These are phyloP conservation scores for Eulithis prunata DNA, from an alignment of 2,888 invertebrate species.

Conservation along the genomic window DNA sequence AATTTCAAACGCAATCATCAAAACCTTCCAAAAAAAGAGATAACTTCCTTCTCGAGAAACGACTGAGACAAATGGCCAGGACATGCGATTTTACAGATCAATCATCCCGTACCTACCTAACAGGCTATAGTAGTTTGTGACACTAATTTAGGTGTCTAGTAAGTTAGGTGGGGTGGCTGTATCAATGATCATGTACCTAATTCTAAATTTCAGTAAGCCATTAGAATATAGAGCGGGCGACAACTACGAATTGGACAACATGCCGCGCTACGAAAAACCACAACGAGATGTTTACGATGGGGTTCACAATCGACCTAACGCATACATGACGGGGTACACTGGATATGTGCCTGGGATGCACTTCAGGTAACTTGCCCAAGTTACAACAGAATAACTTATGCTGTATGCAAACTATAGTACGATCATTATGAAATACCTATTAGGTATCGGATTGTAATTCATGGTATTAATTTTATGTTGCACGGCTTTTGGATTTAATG, in stretches of 20 bases:
- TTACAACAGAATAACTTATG: background rate
- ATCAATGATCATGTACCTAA: background rate
- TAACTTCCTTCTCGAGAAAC: too few relatives aligned
- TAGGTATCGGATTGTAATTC: too few relatives aligned
- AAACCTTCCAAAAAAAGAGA: background rate
- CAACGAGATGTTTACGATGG: constrained; percentile 77
- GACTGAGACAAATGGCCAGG: background rate
- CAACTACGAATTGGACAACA: constrained; percentile 72
- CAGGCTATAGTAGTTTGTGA: background rate
- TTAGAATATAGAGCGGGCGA: constrained; percentile 83
- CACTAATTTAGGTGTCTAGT: background rate
- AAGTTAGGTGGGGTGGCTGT: too few relatives aligned
- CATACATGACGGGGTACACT: constrained; percentile 88
- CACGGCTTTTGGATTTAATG: too few relatives aligned
- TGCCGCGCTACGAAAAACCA: constrained; percentile 60
- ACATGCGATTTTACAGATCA: background rate
- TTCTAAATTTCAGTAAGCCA: constrained; percentile 69
- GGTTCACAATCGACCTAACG: constrained; percentile 68
- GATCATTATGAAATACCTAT: too few relatives aligned
- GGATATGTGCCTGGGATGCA: constrained; percentile 89
- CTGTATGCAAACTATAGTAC: background rate
- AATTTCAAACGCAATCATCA: background rate
- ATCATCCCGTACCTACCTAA: background rate
- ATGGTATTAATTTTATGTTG: too few relatives aligned
- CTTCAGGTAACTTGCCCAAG: constrained; percentile 65